These are phyloP conservation scores for Plagodis pulveraria DNA, from an alignment of 2,888 invertebrate genomes.

Conservation along the genomic window DNA sequence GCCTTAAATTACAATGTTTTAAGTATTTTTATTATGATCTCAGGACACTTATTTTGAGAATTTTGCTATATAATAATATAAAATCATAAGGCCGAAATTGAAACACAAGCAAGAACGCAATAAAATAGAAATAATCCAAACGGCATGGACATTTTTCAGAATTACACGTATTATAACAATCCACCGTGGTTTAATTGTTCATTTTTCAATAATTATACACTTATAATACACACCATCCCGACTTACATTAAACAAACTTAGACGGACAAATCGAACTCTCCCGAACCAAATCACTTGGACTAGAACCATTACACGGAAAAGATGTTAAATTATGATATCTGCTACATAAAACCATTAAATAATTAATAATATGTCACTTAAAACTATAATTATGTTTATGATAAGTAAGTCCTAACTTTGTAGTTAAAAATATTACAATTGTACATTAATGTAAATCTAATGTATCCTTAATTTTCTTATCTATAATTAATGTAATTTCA, in stretches of 20 bases:
- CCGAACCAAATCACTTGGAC: not conserved
- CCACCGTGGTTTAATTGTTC: too few species aligned
- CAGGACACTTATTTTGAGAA: too few species aligned
- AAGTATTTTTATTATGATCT: too few species aligned
- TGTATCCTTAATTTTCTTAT: not conserved
- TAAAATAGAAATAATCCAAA: too few species aligned
- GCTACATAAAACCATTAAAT: not conserved
- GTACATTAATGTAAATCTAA: conserved; percentile 3
- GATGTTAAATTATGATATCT: conserved; percentile 4
- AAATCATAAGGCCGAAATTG: too few species aligned
- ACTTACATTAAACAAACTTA: not conserved
- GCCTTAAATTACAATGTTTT: too few species aligned
- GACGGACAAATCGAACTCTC: not conserved
- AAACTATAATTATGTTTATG: not conserved
- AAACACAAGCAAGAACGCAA: too few species aligned
- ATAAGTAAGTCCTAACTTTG: conserved; percentile 3
- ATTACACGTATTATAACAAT: too few species aligned
- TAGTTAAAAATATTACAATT: conserved; percentile 7
- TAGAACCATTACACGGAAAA: not conserved
- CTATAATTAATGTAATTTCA: not conserved
- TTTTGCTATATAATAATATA: too few species aligned
- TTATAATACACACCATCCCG: too few species aligned
- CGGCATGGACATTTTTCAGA: too few species aligned
- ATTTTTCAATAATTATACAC: too few species aligned
- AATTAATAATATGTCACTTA: not conserved